These are phyloP conservation scores for Dexiosoma caninum DNA, from an alignment of 2,888 invertebrate genomes.

Conservation along the genomic window DNA sequence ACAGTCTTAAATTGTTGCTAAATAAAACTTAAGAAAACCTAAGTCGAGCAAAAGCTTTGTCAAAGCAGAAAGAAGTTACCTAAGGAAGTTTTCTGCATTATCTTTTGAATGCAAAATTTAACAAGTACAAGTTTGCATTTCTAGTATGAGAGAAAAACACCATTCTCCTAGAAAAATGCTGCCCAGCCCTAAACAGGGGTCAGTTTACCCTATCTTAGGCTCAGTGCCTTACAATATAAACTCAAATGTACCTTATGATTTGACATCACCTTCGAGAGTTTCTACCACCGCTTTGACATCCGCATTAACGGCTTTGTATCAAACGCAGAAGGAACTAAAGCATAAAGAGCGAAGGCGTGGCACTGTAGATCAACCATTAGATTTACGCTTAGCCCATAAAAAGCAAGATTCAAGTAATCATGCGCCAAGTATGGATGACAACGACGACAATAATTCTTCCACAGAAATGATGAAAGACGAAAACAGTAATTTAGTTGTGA, in stretches of 20 bases:
- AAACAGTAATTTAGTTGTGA: slow-evolving; percentile 87
- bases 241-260: slow-evolving; percentile 84
- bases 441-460: slow-evolving; percentile 43
- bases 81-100: not conserved
- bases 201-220: slow-evolving; percentile 84
- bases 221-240: slow-evolving; percentile 79
- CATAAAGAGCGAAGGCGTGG: slow-evolving; percentile 71
- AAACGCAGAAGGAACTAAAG: slow-evolving; percentile 69
- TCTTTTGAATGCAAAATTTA: slow-evolving; percentile 53
- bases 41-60: not conserved
- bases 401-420: slow-evolving; percentile 77
- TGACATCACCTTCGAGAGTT: slow-evolving; percentile 78
- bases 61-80: not conserved
- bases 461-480: slow-evolving; percentile 83
- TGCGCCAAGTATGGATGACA: slow-evolving; percentile 10
- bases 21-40: not conserved
- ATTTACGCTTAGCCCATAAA: slow-evolving; percentile 91
- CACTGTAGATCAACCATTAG: slow-evolving; percentile 87
- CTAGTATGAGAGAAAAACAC: slow-evolving; percentile 90
- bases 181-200: slow-evolving; percentile 86
- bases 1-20: not conserved
- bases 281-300: slow-evolving; percentile 69
- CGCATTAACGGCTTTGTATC: slow-evolving; percentile 68
- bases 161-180: slow-evolving; percentile 93
- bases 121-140: slow-evolving; percentile 26